Conservation (phyloP, 2,888 invertebrate species). For the Seira ritae region DNA sequence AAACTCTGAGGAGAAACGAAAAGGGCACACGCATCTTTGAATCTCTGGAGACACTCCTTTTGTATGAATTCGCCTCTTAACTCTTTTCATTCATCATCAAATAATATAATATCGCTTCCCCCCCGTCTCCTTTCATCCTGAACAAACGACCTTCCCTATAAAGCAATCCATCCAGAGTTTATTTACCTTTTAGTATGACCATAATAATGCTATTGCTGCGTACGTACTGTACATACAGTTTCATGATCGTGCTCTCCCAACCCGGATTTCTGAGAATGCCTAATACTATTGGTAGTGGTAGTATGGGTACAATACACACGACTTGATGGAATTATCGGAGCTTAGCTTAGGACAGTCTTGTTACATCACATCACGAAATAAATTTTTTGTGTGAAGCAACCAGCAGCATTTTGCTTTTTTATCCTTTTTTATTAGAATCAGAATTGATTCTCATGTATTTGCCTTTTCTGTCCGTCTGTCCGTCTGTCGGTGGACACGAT, state of each 20-base stretch:
- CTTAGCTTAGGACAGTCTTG: neutral
- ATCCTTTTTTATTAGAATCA: no score
- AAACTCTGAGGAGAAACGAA: conserved; percentile 18
- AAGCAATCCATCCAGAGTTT: conserved; percentile 25
- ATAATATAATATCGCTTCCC: conserved; percentile 45
- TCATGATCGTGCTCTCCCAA: no score
- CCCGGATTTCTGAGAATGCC: no score
- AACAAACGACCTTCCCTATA: neutral
- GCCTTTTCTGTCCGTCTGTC: no score
- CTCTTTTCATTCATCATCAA: conserved; percentile 53
- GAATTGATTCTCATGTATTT: no score
- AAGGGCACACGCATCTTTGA: conserved; percentile 56
- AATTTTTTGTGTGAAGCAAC: neutral
- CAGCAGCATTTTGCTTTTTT: neutral
- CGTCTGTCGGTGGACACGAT: conserved; percentile 38
- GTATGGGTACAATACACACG: neutral
- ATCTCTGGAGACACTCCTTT: conserved; percentile 56
- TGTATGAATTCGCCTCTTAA: conserved; percentile 45
- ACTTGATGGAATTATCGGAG: neutral
- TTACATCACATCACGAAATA: neutral
- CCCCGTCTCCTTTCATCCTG: conserved; percentile 25
- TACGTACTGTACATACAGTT: no score
- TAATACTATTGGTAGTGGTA: no score
- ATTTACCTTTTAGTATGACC: conserved; percentile 21
- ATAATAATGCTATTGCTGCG: no score